Base-by-base conservation (phyloP, 2,113 vertebrate species). In the Hucho hucho region DNA sequence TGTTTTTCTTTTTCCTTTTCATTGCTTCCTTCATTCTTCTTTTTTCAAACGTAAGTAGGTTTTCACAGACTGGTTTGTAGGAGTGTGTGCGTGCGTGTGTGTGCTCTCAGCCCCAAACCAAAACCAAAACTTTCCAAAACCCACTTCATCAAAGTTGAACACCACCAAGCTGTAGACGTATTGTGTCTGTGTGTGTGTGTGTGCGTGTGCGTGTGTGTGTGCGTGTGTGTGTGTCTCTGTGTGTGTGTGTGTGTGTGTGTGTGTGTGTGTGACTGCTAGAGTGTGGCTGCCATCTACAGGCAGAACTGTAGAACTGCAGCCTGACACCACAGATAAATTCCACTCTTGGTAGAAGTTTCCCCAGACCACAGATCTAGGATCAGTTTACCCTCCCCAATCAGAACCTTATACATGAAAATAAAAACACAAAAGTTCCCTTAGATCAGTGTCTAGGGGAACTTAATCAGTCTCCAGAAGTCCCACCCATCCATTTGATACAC, bases 221-320 rank as follows among this genome's bases (percentile, higher is more conserved):
- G 46, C 18, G 26, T 65, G 64, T 75, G 67, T 77, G 46, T 72
- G 53, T 25, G 22, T 75, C 26, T 70, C 68, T 76, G 13, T 22
- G 16, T 18, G 2, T 49, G 75, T 82, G 76, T 77, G 80, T 87
- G 71, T 64, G 28, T 49, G 46, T 49, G 12, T 49, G 46, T 29
- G 26, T 65, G 64, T 76, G 70, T 77, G 37, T 72, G 71, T 61
- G 70, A 28, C 82, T 83, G 72, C 83, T 87, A 84, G 90, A 86
- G 88, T 89, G 73, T 77, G 93, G 90, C 91, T 94, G 91, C 93
- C 93, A 90, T 90, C 93, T 91, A 84, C 89, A 88, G 93, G 90
- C 80, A 77, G 79, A 77, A 76, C 72, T 29, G 29, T 65, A 29
- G 67, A 79, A 83, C 84, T 89, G 80, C 92, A 88, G 25, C 56